Evolutionary conservation across 1,140 invertebrate genomes (phyloP), one percentile per base, ranked within the genome.

Genomic region (Epicauta chinensis): DNA sequence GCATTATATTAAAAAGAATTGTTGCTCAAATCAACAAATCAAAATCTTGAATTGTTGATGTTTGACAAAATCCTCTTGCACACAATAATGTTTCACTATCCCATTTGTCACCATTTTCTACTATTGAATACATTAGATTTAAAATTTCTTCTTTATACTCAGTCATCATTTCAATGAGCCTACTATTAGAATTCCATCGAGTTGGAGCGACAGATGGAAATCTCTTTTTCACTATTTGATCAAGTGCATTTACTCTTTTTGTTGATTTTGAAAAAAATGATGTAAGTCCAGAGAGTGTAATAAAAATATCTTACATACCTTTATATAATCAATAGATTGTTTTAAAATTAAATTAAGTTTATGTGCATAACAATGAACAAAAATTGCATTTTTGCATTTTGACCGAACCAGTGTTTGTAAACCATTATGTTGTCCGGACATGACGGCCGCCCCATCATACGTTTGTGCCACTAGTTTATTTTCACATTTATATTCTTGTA

Each of bases 351-450:
- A 58, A 56, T 68, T 67, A 2, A 66, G 42, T 54, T 59, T 60
- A 48, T 68, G 67, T 17, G 63, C 62, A 50, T 65, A 66, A 46
- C 66, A 67, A 40, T 66, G 63, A 11, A 65, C 55, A 54, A 62
- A 70, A 36, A 63, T 42, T 31, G 62, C 63, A 52, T 62, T 32
- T 43, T 52, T 45, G 43, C 61, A 62, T 23, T 38, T 51, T 44
- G 52, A 45, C 47, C 57, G 63, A 14, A 65, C 45, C 58, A 48
- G 58, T 9, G 44, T 39, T 44, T 66, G 62, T 16, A 67, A 47
- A 16, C 59, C 66, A 58, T 58, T 62, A n/a, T 46, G 53, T 17
- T 38, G 47, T 35, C 55, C 63, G 43, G 61, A 58, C 55, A 68
- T 60, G 3, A 61, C 56, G 23, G 63, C 36, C 49, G 63, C 61